A percentile compares a stretch with the other conserved stretches of the same genome.
These are phyloP conservation scores for Xestia ashworthii DNA, from an alignment of 2,888 invertebrate genomes.

Conservation along the genomic window DNA sequence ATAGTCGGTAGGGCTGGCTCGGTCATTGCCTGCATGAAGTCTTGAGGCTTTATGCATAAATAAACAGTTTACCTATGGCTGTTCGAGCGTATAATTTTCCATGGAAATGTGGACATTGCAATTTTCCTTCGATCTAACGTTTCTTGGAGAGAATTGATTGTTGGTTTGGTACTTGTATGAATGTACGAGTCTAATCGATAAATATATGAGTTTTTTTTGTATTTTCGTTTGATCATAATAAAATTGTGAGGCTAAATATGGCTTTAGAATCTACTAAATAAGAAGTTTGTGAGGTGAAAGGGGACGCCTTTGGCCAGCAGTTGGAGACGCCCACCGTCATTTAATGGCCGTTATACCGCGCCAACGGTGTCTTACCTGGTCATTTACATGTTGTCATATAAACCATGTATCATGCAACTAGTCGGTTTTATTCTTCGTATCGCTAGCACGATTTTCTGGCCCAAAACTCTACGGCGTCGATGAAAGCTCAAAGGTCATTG, in stretches of 20 bases:
- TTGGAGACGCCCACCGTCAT: not conserved
- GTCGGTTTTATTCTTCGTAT: too few relatives aligned
- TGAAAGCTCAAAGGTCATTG: too few relatives aligned
- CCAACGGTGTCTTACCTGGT: not conserved
- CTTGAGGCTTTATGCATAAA: constrained; percentile 35
- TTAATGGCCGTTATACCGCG: not conserved
- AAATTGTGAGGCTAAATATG: not conserved
- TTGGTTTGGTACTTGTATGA: not conserved
- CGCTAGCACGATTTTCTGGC: too few relatives aligned
- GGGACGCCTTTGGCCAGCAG: not conserved
- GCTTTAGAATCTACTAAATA: too few relatives aligned
- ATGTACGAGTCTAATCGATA: too few relatives aligned
- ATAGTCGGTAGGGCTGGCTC: constrained; percentile 17
- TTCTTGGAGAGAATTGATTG: not conserved
- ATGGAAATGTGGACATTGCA: not conserved
- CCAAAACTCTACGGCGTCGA: too few relatives aligned
- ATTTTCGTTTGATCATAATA: not conserved
- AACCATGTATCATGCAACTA: too few relatives aligned
- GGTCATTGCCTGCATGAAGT: constrained; percentile 42
- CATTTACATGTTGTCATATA: too few relatives aligned
- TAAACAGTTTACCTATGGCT: constrained; percentile 14
- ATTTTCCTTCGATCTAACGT: not conserved
- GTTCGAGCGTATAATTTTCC: not conserved
- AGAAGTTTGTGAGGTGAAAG: not conserved
- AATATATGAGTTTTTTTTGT: not conserved